Evolutionary conservation across 2,888 invertebrate species (phyloP).

Genomic region (Tetanocera ferruginea): DNA sequence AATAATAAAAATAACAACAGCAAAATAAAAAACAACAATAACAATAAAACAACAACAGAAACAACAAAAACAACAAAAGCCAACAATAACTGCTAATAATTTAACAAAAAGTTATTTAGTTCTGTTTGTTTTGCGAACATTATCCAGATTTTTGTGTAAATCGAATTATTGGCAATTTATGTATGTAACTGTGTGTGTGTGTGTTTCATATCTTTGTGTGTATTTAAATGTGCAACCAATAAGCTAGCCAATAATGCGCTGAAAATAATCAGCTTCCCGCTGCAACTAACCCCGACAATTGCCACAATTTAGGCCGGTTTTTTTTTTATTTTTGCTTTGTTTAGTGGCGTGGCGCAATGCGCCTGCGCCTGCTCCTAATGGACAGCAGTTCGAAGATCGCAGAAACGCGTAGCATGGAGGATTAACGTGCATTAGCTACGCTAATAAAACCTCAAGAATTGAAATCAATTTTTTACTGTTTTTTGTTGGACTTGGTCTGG

Average conservation of each 20-base stretch:
- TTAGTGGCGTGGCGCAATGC: constrained; percentile 14
- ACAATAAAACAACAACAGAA: neutral
- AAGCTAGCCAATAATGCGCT: constrained; percentile 1
- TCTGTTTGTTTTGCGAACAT: constrained; percentile 66
- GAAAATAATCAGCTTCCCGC: constrained; percentile 17
- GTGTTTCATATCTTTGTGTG: neutral
- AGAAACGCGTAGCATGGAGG: constrained; percentile 34
- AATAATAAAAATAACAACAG: constrained; percentile 1
- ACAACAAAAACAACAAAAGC: constrained; percentile 27
- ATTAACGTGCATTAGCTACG: constrained; percentile 21
- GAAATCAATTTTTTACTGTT: constrained; percentile 57
- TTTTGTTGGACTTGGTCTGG: neutral
- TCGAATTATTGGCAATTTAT: constrained; percentile 68
- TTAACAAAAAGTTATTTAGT: constrained; percentile 65
- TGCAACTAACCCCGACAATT: constrained; percentile 21
- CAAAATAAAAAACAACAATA: neutral
- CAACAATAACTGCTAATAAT: constrained; percentile 46
- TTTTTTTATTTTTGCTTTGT: neutral
- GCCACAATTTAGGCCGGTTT: constrained; percentile 13
- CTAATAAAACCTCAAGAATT: constrained; percentile 51
- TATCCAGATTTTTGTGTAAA: constrained; percentile 62
- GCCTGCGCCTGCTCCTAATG: neutral
- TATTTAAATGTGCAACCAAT: neutral
- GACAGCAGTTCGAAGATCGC: constrained; percentile 29
- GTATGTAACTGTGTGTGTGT: neutral